phyloP scores from a whole-genome alignment of 1,140 invertebrate species.

The Pectinophora gossypiella region DNA sequence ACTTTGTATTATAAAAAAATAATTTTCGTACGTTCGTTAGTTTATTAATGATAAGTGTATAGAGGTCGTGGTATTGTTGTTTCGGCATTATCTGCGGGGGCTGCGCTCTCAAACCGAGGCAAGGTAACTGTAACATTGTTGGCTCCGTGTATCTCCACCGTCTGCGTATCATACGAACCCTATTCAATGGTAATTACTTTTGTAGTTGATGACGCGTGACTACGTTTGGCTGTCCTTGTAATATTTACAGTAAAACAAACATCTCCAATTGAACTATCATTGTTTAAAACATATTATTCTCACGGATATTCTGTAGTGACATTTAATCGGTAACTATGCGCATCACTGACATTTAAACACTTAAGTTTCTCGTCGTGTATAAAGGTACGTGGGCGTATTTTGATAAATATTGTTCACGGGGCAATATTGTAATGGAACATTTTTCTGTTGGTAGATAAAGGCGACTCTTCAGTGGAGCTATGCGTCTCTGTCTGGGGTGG shows the following conservation, averaged over 20 bases:
- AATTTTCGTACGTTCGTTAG: conserved; percentile 49
- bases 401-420: conserved; percentile 33
- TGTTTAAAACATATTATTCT: conserved; percentile 23
- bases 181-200: conserved; percentile 48
- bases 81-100: conserved; percentile 33
- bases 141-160: no score
- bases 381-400: conserved; percentile 16
- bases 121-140: conserved; percentile 61
- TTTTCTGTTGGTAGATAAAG: conserved; percentile 34
- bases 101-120: conserved; percentile 38
- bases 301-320: conserved; percentile 18
- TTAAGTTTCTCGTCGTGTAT: conserved; percentile 20
- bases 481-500: conserved; percentile 40
- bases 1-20: conserved; percentile 52
- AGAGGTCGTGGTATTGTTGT: conserved; percentile 59
- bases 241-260: conserved; percentile 29
- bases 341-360: conserved; percentile 19
- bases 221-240: conserved; percentile 42
- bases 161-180: neutral
- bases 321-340: conserved; percentile 10
- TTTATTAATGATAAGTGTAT: conserved; percentile 57
- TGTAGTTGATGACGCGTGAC: conserved; percentile 46
- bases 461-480: conserved; percentile 21
- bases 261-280: conserved; percentile 17
- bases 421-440: conserved; percentile 36